Evolutionary conservation across 2,113 vertebrate genomes (phyloP).

Genomic region (Dascyllus trimaculatus): DNA sequence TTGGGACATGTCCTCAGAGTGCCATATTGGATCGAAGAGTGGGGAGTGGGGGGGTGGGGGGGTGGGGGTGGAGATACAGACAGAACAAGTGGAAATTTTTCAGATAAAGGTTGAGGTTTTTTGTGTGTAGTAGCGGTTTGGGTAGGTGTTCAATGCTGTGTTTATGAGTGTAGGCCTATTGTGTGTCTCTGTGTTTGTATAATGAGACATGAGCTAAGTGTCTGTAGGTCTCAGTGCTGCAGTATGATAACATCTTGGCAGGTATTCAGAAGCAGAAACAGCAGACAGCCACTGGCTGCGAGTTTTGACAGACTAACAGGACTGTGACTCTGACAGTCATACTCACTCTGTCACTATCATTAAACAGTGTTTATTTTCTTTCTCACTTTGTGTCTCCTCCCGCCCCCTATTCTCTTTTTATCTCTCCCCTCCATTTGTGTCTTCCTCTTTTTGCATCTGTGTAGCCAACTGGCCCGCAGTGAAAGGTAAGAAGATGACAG

Average conservation of each 20-base stretch:
- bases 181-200: constrained; percentile 22
- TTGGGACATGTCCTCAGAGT: constrained; percentile 33
- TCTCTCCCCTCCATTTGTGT: constrained; percentile 17
- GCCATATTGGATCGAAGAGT: constrained; percentile 22
- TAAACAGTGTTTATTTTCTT: constrained; percentile 51
- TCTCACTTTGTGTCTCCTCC: constrained; percentile 32
- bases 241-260: constrained; percentile 50
- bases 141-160: not conserved
- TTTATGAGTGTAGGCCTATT: constrained; percentile 6
- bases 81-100: constrained; percentile 5
- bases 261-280: constrained; percentile 47
- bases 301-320: constrained; percentile 56
- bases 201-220: constrained; percentile 39
- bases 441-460: constrained; percentile 13
- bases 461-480: constrained; percentile 78
- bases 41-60: not conserved
- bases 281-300: constrained; percentile 21
- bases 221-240: constrained; percentile 40
- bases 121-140: not conserved
- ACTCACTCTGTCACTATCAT: constrained; percentile 49
- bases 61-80: not conserved
- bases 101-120: constrained; percentile 7
- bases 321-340: constrained; percentile 53
- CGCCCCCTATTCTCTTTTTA: not conserved
- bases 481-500: constrained; percentile 74